Base-by-base conservation (phyloP, 2,888 invertebrate genomes). In the Cheilosia grossa region DNA sequence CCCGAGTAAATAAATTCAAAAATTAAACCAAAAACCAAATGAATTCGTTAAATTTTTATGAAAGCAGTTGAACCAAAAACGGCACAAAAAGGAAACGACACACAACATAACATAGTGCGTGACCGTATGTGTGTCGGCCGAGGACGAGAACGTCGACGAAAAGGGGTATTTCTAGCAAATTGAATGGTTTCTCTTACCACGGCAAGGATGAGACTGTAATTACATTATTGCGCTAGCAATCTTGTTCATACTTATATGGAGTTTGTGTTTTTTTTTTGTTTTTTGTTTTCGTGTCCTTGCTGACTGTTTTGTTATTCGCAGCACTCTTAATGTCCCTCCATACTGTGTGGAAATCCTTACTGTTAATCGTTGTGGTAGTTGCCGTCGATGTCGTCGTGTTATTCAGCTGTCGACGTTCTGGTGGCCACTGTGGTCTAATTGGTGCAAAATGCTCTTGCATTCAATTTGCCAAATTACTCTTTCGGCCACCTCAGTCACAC, bases 1-100 rank as follows among this genome's bases (percentile, higher is more conserved):
- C 83, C 80, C 59, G 74, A 83, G 74, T 83, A 83, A 83, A 83
- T 80, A 83, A 79, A 83, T 83, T 83, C 80, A 83, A 69, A 83
- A 83, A 83, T 83, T 80, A 80, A 83, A 83, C 80, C 66, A 70
- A 75, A 83, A 83, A 70, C 59, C 79, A 83, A 83, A 80, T 73
- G 80, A 80, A 83, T 79, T 74, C 79, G 69, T 83, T 83, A 83
- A 83, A 83, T 80, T 79, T 80, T 79, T 30, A 70, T 59, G 54
- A 13, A 70, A 54, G 74, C 64, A 80, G 53, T 83, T 80, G 49
- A 75, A 54, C 47, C 58, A 42, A 78, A 21, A 66, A 81, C 51
- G 33, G 10, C 37, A 47, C 21, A 49, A 21, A 42, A 44, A 40
- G 49, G 4, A 56, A 67, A 19, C 19, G 17, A 58, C n/a, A 24